Percentiles rank a stretch among this genome's conserved stretches.
These are phyloP conservation scores for Siderastrea siderea DNA, from an alignment of 92 coral and sea anemone genomes.

Conservation along the genomic window DNA sequence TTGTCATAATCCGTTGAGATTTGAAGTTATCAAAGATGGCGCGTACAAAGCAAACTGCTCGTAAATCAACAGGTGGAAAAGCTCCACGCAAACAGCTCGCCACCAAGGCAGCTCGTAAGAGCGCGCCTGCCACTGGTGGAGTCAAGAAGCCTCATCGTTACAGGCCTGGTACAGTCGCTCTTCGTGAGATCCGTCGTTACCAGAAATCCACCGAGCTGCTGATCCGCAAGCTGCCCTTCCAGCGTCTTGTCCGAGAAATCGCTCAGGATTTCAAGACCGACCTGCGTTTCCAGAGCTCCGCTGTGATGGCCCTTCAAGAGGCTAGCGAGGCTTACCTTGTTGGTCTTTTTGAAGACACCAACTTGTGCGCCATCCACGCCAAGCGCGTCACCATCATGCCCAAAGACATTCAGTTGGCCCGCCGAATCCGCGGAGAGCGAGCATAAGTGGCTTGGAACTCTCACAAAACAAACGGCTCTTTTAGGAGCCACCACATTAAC, in stretches of 20 bases:
- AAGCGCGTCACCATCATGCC: slow-evolving; percentile 93
- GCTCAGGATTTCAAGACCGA: slow-evolving; percentile 95
- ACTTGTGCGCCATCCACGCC: slow-evolving; percentile 97
- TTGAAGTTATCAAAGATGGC: slow-evolving; percentile 59
- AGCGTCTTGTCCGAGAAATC: slow-evolving; percentile 92
- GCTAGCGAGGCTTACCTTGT: slow-evolving; percentile 95
- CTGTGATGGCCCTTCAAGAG: slow-evolving; percentile 89
- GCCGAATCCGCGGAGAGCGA: slow-evolving; percentile 90
- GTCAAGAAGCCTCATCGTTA: slow-evolving; percentile 98
- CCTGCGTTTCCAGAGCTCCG: slow-evolving; percentile 97
- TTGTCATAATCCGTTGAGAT: too few species aligned
- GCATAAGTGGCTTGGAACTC: slow-evolving; percentile 14
- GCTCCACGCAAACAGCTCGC: slow-evolving; percentile 98
- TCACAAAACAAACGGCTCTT: slow-evolving; percentile 81
- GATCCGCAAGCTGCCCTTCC: slow-evolving; percentile 97
- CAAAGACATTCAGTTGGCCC: slow-evolving; percentile 94
- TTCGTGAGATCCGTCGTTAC: slow-evolving; percentile 97
- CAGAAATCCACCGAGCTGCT: slow-evolving; percentile 93
- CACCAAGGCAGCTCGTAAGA: slow-evolving; percentile 97
- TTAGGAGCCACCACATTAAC: slow-evolving; percentile 58
- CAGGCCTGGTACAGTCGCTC: slow-evolving; percentile 98
- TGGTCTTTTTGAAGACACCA: slow-evolving; percentile 92
- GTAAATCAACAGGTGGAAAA: slow-evolving; percentile 97
- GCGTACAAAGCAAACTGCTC: slow-evolving; percentile 97
- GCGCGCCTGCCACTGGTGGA: slow-evolving; percentile 99